A percentile compares a stretch with the other conserved stretches of the same genome.
Conservation (phyloP, 2,797 vertebrate species). For the Melanotaenia boesemani region DNA sequence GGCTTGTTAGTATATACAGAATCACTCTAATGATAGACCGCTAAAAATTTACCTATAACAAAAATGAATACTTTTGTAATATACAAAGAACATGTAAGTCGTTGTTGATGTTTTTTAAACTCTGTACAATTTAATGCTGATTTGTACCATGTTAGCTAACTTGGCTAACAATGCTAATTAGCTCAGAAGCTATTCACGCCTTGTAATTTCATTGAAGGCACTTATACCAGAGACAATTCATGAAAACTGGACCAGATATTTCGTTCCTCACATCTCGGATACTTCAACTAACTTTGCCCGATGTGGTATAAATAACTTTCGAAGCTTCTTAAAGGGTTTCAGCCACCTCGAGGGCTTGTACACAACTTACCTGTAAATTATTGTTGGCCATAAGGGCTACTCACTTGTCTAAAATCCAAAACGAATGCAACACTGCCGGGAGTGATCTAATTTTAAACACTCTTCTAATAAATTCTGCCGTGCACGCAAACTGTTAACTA, state of each 20-base stretch:
- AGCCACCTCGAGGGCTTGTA: slow-evolving; percentile 38
- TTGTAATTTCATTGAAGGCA: not conserved
- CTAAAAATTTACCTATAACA: not conserved
- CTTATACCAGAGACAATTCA: not conserved
- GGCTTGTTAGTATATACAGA: not conserved
- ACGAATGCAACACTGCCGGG: slow-evolving; percentile 28
- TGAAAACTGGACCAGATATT: fast-evolving
- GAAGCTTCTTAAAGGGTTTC: slow-evolving; percentile 10
- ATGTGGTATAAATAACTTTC: slow-evolving; percentile 31
- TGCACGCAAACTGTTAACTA: not conserved
- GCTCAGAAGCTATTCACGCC: slow-evolving; percentile 37
- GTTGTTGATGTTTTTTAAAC: not conserved
- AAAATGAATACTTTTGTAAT: fast-evolving
- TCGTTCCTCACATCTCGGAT: fast-evolving
- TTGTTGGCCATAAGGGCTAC: slow-evolving; percentile 85
- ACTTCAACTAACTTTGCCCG: not conserved
- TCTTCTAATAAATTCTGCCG: not conserved
- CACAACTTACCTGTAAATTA: slow-evolving; percentile 86
- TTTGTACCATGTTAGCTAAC: slow-evolving; percentile 24
- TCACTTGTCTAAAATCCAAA: slow-evolving; percentile 44
- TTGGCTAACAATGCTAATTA: slow-evolving; percentile 71
- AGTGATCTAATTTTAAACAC: slow-evolving; percentile 12
- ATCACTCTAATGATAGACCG: not conserved
- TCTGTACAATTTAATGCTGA: not conserved
- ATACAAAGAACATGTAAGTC: fast-evolving